Percentiles rank a stretch among this genome's conserved stretches.
phyloP scores from a whole-genome alignment of 2,797 vertebrate genomes.

The Cephalopachus bancanus region DNA sequence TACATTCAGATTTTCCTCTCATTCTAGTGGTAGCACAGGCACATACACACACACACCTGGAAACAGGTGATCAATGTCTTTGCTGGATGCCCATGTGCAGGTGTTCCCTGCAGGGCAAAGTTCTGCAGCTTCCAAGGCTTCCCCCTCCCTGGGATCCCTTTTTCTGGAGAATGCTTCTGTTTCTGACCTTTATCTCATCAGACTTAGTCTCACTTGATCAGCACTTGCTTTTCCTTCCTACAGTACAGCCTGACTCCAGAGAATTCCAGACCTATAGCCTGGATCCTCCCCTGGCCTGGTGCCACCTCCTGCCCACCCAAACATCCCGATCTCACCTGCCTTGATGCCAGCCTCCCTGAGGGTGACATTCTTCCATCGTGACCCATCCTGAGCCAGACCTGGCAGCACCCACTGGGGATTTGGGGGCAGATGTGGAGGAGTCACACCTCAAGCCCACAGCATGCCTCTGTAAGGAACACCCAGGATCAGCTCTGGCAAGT shows the following conservation, averaged over 20 bases:
- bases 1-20: neutral
- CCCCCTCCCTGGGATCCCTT: neutral
- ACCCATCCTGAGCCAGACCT: neutral
- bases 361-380: neutral
- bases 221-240: neutral
- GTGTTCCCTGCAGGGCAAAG: neutral
- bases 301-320: too few relatives aligned
- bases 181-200: neutral
- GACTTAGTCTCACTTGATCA: neutral
- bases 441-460: neutral
- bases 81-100: neutral
- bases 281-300: neutral
- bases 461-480: neutral
- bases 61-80: neutral
- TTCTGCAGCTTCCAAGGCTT: neutral
- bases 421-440: neutral
- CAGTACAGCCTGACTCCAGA: neutral
- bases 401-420: neutral
- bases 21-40: neutral
- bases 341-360: neutral
- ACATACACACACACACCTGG: too few relatives aligned
- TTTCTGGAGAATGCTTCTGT: neutral
- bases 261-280: neutral
- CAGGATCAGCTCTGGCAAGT: neutral
- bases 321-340: neutral